Evolutionary conservation across 2,888 invertebrate species (phyloP), one percentile per base, ranked within the genome.

Genomic region (Microdon myrmicae): DNA sequence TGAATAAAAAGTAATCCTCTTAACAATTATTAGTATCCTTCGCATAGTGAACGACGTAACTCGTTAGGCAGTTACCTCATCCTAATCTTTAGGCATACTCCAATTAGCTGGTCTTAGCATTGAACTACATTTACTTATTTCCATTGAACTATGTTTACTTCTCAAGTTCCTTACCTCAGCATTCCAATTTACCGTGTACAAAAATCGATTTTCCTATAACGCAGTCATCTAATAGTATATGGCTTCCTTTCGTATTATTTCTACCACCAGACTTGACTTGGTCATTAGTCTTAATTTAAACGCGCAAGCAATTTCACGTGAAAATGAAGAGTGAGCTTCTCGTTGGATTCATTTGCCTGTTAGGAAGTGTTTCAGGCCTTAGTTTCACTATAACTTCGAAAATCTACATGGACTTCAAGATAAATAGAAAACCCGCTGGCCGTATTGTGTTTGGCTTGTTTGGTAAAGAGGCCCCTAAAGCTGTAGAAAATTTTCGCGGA

Each of bases 401-500:
- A 81, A 89, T 93, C 2, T 94, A 85, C 76, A 86, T 96, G 67
- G 92, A 94, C 74, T 84, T 96, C 5, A 83, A 86, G 73, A 87
- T 87, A 70, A 90, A 87, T 68, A 88, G 86, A 45, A 84, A 89
- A 75, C 81, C 84, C 7, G 77, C 87, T 8, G 96, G 95, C 0
- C 83, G 88, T 66, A 88, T 96, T 48, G 86, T 90, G 1, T 86
- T 96, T 68, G 96, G 94, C 0, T 81, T 96, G n/a, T 78, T 78
- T 49, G 95, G 95, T 0, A 88, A 94, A 66, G 80, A 87, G 39
- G 90, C 88, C 0, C 96, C 96, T 2, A 91, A 87, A 77, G 90
- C 96, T 0, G 92, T 90, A 0, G 84, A 88, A 71, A 96, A 96
- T 77, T 96, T 96, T 74, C 84, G 89, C 68, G 84, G 88, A n/a